phyloP scores from a whole-genome alignment of 2,113 vertebrate species.

The Sporophila hypoxantha region DNA sequence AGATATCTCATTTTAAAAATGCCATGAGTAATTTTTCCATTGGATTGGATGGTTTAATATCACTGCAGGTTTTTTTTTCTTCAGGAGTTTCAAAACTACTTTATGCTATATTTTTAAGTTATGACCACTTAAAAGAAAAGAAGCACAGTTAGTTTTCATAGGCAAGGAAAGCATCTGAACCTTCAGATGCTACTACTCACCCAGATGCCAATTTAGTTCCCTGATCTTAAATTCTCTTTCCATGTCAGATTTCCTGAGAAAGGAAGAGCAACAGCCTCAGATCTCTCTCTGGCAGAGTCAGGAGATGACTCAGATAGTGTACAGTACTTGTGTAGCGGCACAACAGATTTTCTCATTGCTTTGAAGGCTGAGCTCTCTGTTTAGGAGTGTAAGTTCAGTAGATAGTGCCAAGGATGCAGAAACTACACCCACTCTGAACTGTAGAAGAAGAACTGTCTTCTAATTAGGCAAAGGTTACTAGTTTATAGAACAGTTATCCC shows the following conservation, averaged over 20 bases:
- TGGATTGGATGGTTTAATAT: neutral
- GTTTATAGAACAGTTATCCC: neutral
- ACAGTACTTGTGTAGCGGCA: neutral
- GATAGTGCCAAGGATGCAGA: neutral
- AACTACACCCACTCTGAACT: neutral
- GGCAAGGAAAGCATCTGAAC: neutral
- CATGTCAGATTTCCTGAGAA: neutral
- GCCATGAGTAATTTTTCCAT: neutral
- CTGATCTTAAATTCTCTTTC: neutral
- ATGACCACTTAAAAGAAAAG: neutral
- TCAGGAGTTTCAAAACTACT: neutral
- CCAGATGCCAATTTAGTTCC: neutral
- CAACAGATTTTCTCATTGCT: neutral
- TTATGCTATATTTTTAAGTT: neutral
- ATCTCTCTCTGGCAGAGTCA: neutral
- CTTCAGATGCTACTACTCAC: neutral
- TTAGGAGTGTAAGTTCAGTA: neutral
- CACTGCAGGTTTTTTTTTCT: neutral
- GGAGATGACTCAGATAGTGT: neutral
- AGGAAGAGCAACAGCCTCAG: neutral
- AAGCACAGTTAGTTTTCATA: neutral
- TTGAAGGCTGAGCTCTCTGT: neutral
- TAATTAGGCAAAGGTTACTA: neutral
- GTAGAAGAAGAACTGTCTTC: neutral
- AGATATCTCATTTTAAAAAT: neutral